These are phyloP conservation scores for Muscidifurax raptorellus DNA, from an alignment of 1,140 invertebrate genomes.

Conservation along the genomic window DNA sequence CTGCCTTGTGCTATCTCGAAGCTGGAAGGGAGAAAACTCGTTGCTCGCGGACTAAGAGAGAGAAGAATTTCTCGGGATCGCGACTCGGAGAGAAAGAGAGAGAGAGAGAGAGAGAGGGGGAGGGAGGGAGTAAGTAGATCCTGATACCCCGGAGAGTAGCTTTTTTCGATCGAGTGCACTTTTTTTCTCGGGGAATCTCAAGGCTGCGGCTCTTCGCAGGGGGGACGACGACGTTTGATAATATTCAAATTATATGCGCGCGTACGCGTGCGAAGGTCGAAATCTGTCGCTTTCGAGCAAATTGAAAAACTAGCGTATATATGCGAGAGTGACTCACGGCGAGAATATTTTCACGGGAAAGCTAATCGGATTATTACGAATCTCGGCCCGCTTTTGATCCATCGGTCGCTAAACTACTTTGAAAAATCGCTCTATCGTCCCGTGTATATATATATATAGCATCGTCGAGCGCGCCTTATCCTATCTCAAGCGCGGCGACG, in stretches of 20 bases:
- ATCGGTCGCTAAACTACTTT: not conserved
- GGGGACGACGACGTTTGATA: not conserved
- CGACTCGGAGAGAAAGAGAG: not conserved
- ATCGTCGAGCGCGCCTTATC: constrained; percentile 1
- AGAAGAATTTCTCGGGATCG: not conserved
- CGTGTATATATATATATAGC: constrained; percentile 12
- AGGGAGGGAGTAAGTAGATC: not conserved
- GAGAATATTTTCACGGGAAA: not conserved
- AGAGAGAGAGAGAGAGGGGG: not conserved
- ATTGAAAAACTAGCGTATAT: too few species aligned
- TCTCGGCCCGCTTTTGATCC: not conserved
- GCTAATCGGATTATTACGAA: not conserved
- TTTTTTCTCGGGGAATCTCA: not conserved
- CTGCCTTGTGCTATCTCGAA: constrained; percentile 52
- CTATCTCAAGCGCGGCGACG: constrained; percentile 25
- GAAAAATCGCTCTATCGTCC: constrained; percentile 26
- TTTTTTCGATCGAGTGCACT: not conserved
- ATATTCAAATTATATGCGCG: not conserved
- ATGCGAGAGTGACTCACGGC: not conserved
- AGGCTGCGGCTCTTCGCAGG: not conserved
- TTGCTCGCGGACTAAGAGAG: not conserved
- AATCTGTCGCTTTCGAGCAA: too few species aligned
- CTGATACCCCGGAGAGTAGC: not conserved
- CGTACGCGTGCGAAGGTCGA: too few species aligned
- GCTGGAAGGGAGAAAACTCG: not conserved